Base-by-base conservation (phyloP, 2,888 invertebrate species). In the Tanypteryx hageni region DNA sequence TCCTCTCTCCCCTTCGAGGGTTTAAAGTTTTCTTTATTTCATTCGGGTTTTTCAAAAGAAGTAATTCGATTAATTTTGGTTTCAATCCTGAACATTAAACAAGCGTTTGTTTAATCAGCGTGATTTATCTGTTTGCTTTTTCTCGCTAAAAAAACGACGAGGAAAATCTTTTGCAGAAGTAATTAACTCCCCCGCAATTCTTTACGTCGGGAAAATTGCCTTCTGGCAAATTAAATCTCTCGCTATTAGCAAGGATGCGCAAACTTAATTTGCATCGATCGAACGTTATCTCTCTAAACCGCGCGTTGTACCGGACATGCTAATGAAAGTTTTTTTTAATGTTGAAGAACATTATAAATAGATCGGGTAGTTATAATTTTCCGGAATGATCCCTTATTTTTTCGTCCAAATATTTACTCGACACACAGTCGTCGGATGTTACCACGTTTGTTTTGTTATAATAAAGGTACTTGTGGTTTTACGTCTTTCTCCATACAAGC, bases 111-210 rank as follows among this genome's bases (percentile, higher is more conserved):
- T 76, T 76, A 76, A 76, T 76, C 27, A 22, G 13, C 76, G 22
- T 76, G 76, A 76, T 76, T 76, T 76, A 76, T 76, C 76, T 76
- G 76, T 76, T 76, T 76, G 76, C 76, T 22, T 76, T 76, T 76
- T 22, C 76, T 22, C 27, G 22, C 13, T 76, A 27, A 76, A 27
- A 76, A 76, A 22, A 27, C 76, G 8, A 22, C 68, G 68, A 9
- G 68, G 22, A 76, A 27, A 22, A 27, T 76, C 76, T 27, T 13
- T 76, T 10, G 22, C 76, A 3, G 11, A 22, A 76, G 76, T 76
- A 76, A 76, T 76, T 76, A 76, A 76, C 76, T 27, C 4, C 13
- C 76, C 8, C 76, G 76, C 76, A 27, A 76, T 76, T 76, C 76
- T 76, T 76, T 76, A 76, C 76, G 44, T 76, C 22, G 27, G 27